Evolutionary conservation across 1,140 invertebrate species (phyloP).

Genomic region (Coboldia fuscipes): DNA sequence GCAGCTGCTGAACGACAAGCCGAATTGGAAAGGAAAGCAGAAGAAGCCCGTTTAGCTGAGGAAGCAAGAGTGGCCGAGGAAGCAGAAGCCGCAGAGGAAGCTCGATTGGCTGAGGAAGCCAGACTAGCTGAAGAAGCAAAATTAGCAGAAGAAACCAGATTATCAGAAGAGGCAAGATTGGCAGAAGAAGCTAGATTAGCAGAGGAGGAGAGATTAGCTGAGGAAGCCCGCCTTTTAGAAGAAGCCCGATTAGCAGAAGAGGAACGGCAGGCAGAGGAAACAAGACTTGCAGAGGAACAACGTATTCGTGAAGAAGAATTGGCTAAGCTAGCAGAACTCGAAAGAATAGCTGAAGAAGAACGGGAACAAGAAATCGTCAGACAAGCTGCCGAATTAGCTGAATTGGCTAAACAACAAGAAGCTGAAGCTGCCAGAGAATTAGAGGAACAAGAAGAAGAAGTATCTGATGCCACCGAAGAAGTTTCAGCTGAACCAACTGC

Average conservation of each 20-base stretch:
- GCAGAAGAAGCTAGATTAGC: conserved; percentile 28
- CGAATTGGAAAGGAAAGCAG: conserved; percentile 23
- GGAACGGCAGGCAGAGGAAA: conserved; percentile 25
- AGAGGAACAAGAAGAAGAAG: conserved; percentile 22
- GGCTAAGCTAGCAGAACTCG: conserved; percentile 28
- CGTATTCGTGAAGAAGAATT: conserved; percentile 28
- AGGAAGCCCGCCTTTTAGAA: conserved; percentile 27
- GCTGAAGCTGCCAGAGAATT: conserved; percentile 26
- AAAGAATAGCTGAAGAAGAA: conserved; percentile 30
- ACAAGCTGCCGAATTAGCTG: conserved; percentile 31
- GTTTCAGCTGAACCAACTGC: conserved; percentile 20
- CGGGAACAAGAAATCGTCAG: conserved; percentile 32
- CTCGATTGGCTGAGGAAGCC: conserved; percentile 23
- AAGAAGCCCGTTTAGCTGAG: conserved; percentile 21
- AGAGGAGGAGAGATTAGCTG: conserved; percentile 16
- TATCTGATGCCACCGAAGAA: conserved; percentile 12
- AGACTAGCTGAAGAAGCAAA: conserved; percentile 25
- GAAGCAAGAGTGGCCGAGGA: conserved; percentile 10
- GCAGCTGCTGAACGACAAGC: conserved; percentile 21
- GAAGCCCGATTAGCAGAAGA: conserved; percentile 27
- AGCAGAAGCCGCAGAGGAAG: conserved; percentile 18
- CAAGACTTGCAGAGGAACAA: conserved; percentile 28
- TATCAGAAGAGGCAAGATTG: conserved; percentile 18
- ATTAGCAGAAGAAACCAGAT: conserved; percentile 25
- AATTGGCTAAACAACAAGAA: conserved; percentile 30